Evolutionary conservation across 2,888 invertebrate species (phyloP), one percentile per base, ranked within the genome.

Genomic region (Leuctra nigra): DNA sequence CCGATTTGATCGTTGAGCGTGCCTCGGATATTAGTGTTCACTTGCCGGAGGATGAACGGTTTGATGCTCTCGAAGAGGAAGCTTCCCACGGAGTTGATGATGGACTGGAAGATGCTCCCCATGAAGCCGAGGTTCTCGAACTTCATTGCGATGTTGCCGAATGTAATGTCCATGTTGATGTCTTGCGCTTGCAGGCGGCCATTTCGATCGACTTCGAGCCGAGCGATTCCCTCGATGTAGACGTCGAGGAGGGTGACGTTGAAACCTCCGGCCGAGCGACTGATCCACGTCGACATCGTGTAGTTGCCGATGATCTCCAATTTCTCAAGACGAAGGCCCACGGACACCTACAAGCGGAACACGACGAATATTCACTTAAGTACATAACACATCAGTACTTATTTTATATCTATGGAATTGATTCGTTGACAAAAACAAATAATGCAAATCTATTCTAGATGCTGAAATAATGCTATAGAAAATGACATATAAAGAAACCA

Each of bases 41-140:
- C 86, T 72, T 89, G 85, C 62, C 81, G 81, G 22, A 92, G 73
- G 61, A 93, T 83, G 63, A 86, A 86, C 0, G 91, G 91, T 68
- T 93, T 92, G 65, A 93, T 87, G 9, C 87, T 86, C 68, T 91
- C 90, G 65, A 94, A 92, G 9, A 93, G 78, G 61, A 90, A 81
- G 13, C 81, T 81, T 0, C 91, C 91, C 0, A 91, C 80, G 0
- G 88, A 85, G 70, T 92, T 93, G 44, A 93, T 80, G 47, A 91
- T 77, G 0, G 87, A 81, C 69, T 87, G 85, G 56, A 82, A 76
- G 55, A 83, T 70, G 39, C 79, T 77, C 1, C 86, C 89, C 59
- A 91, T 75, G 63, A 90, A 81, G 4, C 91, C 87, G 0, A 91
- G 77, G 67, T 90, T 89, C 70, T 90, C 80, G 66, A 93, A 91